Base-by-base conservation (phyloP, 2,888 invertebrate genomes). In the Lamellibrachia columna region DNA sequence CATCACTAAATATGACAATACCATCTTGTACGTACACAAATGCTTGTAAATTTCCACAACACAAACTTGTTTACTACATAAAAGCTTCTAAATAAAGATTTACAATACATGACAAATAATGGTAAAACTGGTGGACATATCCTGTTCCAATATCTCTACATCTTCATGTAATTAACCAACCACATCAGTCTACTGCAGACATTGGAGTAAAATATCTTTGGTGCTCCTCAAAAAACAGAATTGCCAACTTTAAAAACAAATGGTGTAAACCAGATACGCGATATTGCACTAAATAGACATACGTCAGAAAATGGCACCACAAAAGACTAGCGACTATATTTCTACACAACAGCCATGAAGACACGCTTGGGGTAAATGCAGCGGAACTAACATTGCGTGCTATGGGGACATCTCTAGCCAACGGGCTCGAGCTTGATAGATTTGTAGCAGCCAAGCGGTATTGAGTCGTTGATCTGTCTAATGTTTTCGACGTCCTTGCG, bases 401-500 rank as follows among this genome's bases (percentile, higher is more conserved):
- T n/a, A 22, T 75, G 6, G 75, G n/a, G 11, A n/a, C n/a, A 2
- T 75, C 22, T 55, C 9, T 75, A 75, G 11, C 75, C 93, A 15
- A 93, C 93, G 52, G 94, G 94, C 60, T 94, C 94, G 6, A 94
- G 92, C 15, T 92, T 90, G 90, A 93, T 58, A 28, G 91, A 53
- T 91, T 92, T 93, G 93, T 93, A 96, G 94, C 96, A 96, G 11
- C 95, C 95, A 22, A 95, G 94, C 0, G 96, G 96, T 53, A 96
- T 95, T 0, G 96, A 95, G 90, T 95, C 95, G 91, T 95, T 95
- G 92, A 96, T 96, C 92, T 95, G 95, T 92, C 94, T 94, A 53
- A 96, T 95, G 94, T 96, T 96, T 55, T 95, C 94, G 2, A 96
- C 96, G 40, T 96, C 96, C 55, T 94, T 93, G 55, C 94, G 94